phyloP scores from a whole-genome alignment of 2,888 invertebrate species.

The Antheraea yamamai region DNA sequence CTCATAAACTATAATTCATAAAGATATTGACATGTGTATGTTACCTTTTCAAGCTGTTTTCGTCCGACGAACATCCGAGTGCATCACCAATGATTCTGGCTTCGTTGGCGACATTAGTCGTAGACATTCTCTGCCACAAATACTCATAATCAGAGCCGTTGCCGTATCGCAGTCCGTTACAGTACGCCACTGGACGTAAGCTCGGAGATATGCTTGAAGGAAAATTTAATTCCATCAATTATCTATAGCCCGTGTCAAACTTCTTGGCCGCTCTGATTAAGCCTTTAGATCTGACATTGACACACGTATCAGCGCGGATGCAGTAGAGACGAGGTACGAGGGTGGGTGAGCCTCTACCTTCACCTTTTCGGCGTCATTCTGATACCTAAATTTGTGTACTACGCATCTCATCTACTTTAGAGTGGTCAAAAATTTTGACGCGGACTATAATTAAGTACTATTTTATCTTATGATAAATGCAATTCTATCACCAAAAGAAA shows the following conservation, averaged over 20 bases:
- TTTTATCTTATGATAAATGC: not conserved
- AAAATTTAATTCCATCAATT: not conserved
- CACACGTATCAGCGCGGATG: too few relatives aligned
- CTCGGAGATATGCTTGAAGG: slow-evolving; percentile 61
- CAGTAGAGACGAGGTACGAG: too few relatives aligned
- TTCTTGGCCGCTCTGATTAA: too few relatives aligned
- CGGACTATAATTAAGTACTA: too few relatives aligned
- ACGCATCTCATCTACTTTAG: too few relatives aligned
- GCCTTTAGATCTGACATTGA: too few relatives aligned
- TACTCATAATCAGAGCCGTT: slow-evolving; percentile 83
- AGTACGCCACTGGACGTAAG: slow-evolving; percentile 83
- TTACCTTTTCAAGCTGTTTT: slow-evolving; percentile 79
- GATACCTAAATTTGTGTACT: too few relatives aligned
- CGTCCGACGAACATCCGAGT: slow-evolving; percentile 83
- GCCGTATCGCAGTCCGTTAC: slow-evolving; percentile 83
- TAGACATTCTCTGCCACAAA: slow-evolving; percentile 82
- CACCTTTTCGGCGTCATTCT: too few relatives aligned
- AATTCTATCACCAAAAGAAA: not conserved
- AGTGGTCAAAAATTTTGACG: too few relatives aligned
- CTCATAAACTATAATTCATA: not conserved
- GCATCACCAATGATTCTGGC: slow-evolving; percentile 81
- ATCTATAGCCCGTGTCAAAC: too few relatives aligned
- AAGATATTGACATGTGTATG: not conserved
- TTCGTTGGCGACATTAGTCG: slow-evolving; percentile 83
- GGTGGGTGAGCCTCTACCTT: too few relatives aligned